A percentile compares a stretch with the other conserved stretches of the same genome.
phyloP scores from a whole-genome alignment of 2,888 invertebrate species.

The Nomada goodeniana region DNA sequence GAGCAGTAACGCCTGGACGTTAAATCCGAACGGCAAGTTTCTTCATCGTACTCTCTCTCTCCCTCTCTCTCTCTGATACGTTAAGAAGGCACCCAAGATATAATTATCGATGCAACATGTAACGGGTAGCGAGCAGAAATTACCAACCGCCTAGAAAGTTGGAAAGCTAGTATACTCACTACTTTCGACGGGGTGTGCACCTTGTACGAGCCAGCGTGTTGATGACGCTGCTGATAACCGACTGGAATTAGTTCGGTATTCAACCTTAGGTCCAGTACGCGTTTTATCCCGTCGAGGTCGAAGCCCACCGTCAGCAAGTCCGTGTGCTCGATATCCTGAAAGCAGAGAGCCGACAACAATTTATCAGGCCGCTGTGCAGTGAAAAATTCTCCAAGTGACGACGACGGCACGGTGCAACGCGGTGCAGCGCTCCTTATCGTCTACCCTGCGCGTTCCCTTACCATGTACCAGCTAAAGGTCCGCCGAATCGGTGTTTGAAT shows the following conservation, averaged over 20 bases:
- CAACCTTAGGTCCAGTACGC: constrained; percentile 89
- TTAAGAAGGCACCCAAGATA: too few relatives aligned
- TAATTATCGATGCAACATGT: too few relatives aligned
- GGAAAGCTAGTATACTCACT: constrained; percentile 77
- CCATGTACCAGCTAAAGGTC: background rate
- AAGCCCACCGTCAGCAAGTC: constrained; percentile 88
- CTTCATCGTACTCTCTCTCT: too few relatives aligned
- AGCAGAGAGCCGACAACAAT: background rate
- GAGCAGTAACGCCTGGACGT: background rate
- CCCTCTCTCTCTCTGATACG: too few relatives aligned
- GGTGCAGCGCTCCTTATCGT: background rate
- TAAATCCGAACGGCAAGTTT: background rate
- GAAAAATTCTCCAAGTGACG: background rate
- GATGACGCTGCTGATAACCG: constrained; percentile 87
- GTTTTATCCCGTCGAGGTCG: constrained; percentile 88
- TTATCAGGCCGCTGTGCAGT: too few relatives aligned
- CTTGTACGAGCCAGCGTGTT: constrained; percentile 84
- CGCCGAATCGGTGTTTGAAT: constrained; percentile 10
- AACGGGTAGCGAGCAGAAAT: too few relatives aligned
- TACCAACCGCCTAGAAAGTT: background rate
- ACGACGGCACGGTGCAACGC: too few relatives aligned
- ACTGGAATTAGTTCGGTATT: constrained; percentile 90
- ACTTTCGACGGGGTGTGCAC: constrained; percentile 83
- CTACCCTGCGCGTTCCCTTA: constrained; percentile 3
- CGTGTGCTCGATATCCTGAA: constrained; percentile 85